Percentiles rank a stretch among this genome's conserved stretches.
These are phyloP conservation scores for Halcyon senegalensis DNA, from an alignment of 2,113 vertebrate species.

Conservation along the genomic window DNA sequence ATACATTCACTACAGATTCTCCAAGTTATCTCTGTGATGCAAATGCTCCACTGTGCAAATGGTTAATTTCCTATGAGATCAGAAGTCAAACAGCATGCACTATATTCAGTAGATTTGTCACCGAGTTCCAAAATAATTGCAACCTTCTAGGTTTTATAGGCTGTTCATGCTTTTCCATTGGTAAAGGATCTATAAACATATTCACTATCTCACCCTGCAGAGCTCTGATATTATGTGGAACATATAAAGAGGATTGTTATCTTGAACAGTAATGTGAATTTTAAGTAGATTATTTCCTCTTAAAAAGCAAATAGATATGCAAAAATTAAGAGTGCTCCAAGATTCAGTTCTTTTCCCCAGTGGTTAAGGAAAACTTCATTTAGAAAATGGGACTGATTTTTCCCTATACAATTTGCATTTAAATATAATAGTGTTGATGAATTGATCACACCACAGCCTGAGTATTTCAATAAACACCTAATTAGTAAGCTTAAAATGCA, in stretches of 20 bases:
- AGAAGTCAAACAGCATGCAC: not conserved
- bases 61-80: not conserved
- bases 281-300: not conserved
- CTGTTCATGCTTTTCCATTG: not conserved
- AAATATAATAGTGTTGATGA: not conserved
- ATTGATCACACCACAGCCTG: not conserved
- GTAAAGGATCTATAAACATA: not conserved
- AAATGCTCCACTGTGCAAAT: not conserved
- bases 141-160: not conserved
- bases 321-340: not conserved
- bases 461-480: not conserved
- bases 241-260: not conserved
- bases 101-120: not conserved
- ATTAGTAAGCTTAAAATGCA: not conserved
- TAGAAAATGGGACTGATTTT: not conserved
- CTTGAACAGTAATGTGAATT: not conserved
- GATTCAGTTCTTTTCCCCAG: not conserved
- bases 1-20: not conserved
- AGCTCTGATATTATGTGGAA: not conserved
- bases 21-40: not conserved
- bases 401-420: not conserved
- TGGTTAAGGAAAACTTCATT: not conserved
- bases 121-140: not conserved
- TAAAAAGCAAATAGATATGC: not conserved
- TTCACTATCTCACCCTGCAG: not conserved